Conservation (phyloP, 2,113 vertebrate genomes). For the Acinonyx jubatus region DNA sequence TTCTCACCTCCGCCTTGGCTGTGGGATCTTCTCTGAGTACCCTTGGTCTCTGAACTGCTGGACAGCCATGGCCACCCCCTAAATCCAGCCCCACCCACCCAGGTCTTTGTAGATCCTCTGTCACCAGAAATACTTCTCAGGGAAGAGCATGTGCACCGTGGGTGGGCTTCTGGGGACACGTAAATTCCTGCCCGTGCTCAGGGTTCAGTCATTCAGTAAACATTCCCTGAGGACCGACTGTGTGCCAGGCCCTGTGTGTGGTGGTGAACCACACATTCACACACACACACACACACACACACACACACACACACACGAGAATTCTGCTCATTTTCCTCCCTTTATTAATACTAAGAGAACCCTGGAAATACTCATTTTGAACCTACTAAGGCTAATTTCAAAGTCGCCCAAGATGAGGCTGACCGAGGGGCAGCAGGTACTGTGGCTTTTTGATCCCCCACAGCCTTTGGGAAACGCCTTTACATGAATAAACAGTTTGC, state of each 20-base stretch:
- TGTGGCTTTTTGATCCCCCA: background rate
- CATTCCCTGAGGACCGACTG: background rate
- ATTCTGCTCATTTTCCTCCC: background rate
- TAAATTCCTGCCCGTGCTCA: background rate
- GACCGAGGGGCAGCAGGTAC: background rate
- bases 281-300: background rate
- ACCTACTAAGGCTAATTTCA: background rate
- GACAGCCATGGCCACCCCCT: background rate
- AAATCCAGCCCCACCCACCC: background rate
- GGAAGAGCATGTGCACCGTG: background rate
- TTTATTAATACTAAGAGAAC: background rate
- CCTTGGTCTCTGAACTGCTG: background rate
- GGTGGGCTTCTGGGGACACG: background rate
- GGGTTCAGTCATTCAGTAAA: background rate
- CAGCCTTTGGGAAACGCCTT: background rate
- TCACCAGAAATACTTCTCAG: background rate
- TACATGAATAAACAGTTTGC: background rate
- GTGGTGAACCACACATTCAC: background rate
- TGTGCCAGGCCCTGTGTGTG: background rate
- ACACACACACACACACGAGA: accelerated
- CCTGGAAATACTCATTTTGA: background rate
- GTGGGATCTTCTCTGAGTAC: background rate
- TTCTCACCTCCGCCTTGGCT: background rate
- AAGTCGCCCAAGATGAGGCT: background rate
- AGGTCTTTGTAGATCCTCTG: background rate